Evolutionary conservation across 2,888 invertebrate genomes (phyloP), one percentile per base, ranked within the genome.

Genomic region (Anthrax anthrax): DNA sequence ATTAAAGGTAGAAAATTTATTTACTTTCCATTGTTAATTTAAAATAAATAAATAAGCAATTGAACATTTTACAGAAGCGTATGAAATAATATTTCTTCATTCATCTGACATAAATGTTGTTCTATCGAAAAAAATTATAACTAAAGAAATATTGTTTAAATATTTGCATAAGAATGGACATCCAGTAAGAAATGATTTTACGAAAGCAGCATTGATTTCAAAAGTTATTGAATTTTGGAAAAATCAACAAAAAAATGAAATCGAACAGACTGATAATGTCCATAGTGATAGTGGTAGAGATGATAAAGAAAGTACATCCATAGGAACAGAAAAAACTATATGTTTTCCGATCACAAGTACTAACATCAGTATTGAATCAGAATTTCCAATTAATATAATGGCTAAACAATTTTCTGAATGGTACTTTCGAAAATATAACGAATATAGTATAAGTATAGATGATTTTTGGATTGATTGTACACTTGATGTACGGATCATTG

Each of bases 381-480:
- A 48, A 3, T 59, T 59, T 51, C 63, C 65, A 27, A 64, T 74
- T 39, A 60, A 71, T 54, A 51, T 66, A 32, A 60, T 78, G 54
- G 74, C 76, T 1, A 56, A 67, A n/a, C 66, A 75, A 52, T 78
- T 78, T 60, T 55, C 70, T 0, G 66, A 70, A 48, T 79, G 78
- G 78, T 78, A 74, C 58, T 79, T 74, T 49, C 57, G 60, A 44
- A 55, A 64, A 55, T 59, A 65, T 56, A 61, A 72, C 53, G 56
- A 60, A 3, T 58, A 62, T 43, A 60, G 59, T 19, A 61, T 77
- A 23, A 69, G 67, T 19, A 46, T 63, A 1, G 66, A 70, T 27
- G 77, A 78, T 57, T 76, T 78, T 54, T 78, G 72, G 72, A 57
- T 58, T 10, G 76, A 78, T 56, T 69, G 71, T 1, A 44, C 50